A percentile compares a stretch with the other conserved stretches of the same genome.
phyloP scores from a whole-genome alignment of 23 tunicate genomes.

The Botrylloides violaceus region DNA sequence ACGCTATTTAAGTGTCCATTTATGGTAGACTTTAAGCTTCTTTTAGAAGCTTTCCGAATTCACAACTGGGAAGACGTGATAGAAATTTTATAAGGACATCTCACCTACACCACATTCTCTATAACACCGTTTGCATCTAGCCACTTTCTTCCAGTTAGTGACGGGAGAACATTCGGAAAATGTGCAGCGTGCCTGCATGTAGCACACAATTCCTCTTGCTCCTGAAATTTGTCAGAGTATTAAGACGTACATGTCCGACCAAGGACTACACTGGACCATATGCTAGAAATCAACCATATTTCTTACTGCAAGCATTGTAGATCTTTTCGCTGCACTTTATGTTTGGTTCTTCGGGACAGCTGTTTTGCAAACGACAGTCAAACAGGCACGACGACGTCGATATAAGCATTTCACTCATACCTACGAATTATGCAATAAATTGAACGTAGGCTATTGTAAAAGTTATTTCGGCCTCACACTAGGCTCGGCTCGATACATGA shows the following conservation, averaged over 20 bases:
- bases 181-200: slow-evolving; percentile 9
- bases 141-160: neutral
- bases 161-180: slow-evolving; percentile 9
- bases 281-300: neutral
- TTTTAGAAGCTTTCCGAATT: neutral
- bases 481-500: too few species aligned
- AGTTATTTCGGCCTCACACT: too few species aligned
- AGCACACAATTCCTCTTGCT: slow-evolving; percentile 1
- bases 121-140: slow-evolving; percentile 9
- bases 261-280: neutral
- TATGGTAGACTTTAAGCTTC: too few species aligned
- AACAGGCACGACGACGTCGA: slow-evolving; percentile 1
- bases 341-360: slow-evolving; percentile 2
- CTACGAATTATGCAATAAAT: too few species aligned
- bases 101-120: slow-evolving; percentile 18
- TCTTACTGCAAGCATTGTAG: slow-evolving; percentile 1
- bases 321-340: neutral
- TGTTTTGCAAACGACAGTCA: neutral
- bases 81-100: neutral
- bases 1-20: too few species aligned
- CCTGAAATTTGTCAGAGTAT: too few species aligned
- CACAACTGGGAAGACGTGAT: neutral
- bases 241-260: too few species aligned
- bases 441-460: too few species aligned
- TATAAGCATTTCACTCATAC: neutral